Base-by-base conservation (phyloP, 2,888 invertebrate genomes). In the Sminthurinus aureus region DNA sequence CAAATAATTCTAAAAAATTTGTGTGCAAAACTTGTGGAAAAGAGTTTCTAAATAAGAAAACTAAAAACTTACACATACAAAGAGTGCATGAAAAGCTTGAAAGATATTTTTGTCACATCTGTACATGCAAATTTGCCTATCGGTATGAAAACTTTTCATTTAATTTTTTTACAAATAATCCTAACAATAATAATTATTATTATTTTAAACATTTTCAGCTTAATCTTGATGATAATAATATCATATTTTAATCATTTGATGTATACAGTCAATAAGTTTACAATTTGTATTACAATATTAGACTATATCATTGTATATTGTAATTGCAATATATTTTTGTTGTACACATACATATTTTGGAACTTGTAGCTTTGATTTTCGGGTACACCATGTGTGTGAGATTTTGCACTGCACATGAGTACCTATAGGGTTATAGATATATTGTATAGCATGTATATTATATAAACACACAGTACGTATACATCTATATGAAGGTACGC, bases 11-110 rank as follows among this genome's bases (percentile, higher is more conserved):
- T 82, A 85, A 76, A 83, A 81, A 66, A 79, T 71, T 71, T 24
- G 58, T 78, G 58, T 88, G 88, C 84, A 83, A 81, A 52, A 82
- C 85, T 58, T 88, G 88, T 71, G 87, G 87, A 76, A 87, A 87
- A 84, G 87, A 85, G 20, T 88, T 88, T 85, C 87, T 87, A 79
- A 88, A 85, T 84, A 81, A 85, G 15, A 87, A 86, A 85, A 87
- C 86, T 83, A 87, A 87, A 50, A 83, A 81, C 81, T 82, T 84
- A 67, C 88, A 88, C 83, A 85, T 85, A 82, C 84, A 87, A 82
- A 84, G 87, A 79, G 88, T 87, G 84, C 88, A 88, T 76, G 85
- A 87, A 74, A 88, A 87, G 82, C 82, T 86, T 18, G 84, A 85
- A 13, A 84, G 85, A 84, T 88, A 85, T 80, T 84, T 85, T 81